These are phyloP conservation scores for Leptinotarsa undecemlineata DNA, from an alignment of 1,140 invertebrate genomes.

Conservation along the genomic window DNA sequence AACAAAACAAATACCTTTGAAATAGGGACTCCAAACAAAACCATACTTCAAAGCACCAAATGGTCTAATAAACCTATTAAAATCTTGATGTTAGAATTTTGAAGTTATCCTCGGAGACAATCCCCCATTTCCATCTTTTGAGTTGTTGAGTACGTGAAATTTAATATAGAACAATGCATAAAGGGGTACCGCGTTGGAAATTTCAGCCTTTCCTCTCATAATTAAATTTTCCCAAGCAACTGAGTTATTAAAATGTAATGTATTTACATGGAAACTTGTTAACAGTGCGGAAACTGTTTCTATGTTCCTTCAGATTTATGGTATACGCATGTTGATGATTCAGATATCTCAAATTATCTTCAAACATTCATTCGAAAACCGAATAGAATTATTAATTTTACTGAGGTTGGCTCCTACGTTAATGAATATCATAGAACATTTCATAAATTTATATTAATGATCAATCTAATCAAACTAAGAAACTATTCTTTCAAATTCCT, in stretches of 20 bases:
- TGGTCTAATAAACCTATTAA: background rate
- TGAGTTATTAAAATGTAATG: conserved; percentile 8
- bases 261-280: conserved; percentile 6
- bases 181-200: conserved; percentile 3
- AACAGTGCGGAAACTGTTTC: background rate
- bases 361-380: background rate
- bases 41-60: no score
- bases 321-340: background rate
- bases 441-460: no score
- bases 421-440: no score
- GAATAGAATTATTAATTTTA: no score
- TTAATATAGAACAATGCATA: conserved; percentile 2
- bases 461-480: no score
- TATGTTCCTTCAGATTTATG: background rate
- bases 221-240: conserved; percentile 2
- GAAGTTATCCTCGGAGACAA: conserved; percentile 1
- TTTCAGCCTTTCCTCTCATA: conserved; percentile 1
- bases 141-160: conserved; percentile 1
- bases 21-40: no score
- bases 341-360: background rate
- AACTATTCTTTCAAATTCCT: no score
- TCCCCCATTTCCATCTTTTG: background rate
- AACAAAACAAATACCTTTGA: no score
- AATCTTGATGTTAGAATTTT: background rate
- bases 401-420: no score